These are phyloP conservation scores for Sus scrofa DNA, from an alignment of 2,113 vertebrate species.

Conservation along the genomic window T2T-Sscrofa CM000830.6:39295501-39296000, in stretches of 20 bases:
- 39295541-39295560: background rate
- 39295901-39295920: background rate
- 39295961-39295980: background rate
- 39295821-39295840: background rate
- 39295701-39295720: background rate
- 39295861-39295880: background rate
- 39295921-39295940: too few species aligned
- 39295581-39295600: background rate
- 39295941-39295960: background rate
- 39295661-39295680: background rate
- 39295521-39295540: background rate
- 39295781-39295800: background rate
- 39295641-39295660: background rate
- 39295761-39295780: background rate
- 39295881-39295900: background rate
- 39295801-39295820: background rate
- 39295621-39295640: background rate
- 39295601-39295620: background rate
- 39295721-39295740: background rate
- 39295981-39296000: background rate
- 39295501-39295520: background rate
- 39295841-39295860: background rate
- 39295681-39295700: background rate
- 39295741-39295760: background rate
- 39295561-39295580: background rate